Evolutionary conservation across 2,888 invertebrate genomes (phyloP).

Genomic region (Sclerodermus sp.): DNA sequence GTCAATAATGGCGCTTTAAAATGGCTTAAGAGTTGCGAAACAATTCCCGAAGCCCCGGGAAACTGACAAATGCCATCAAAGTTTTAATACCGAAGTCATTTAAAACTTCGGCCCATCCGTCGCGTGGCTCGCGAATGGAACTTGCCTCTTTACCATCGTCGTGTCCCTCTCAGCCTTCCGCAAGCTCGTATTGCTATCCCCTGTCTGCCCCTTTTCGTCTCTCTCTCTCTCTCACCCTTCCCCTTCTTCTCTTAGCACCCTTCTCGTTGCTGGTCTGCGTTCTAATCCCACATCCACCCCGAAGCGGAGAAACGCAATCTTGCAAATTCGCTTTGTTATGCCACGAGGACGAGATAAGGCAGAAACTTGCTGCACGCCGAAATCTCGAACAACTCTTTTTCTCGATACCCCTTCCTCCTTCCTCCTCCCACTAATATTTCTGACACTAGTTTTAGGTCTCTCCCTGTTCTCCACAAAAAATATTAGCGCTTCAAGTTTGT

Average conservation of each 20-base stretch:
- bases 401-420: too few relatives aligned
- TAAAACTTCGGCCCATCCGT: slow-evolving; percentile 47
- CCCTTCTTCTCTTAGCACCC: background rate
- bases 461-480: too few relatives aligned
- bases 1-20: slow-evolving; percentile 41
- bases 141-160: slow-evolving; percentile 26
- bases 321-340: slow-evolving; percentile 42
- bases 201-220: background rate
- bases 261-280: background rate
- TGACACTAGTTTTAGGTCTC: too few relatives aligned
- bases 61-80: slow-evolving; percentile 53
- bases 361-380: too few relatives aligned
- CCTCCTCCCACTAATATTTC: too few relatives aligned
- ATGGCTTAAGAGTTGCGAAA: slow-evolving; percentile 48
- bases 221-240: background rate
- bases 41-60: slow-evolving; percentile 41
- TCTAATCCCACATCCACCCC: slow-evolving; percentile 11
- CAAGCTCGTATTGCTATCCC: background rate
- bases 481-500: too few relatives aligned
- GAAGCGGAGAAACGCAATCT: slow-evolving; percentile 41
- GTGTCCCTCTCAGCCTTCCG: slow-evolving; percentile 8
- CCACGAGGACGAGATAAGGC: slow-evolving; percentile 4
- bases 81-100: slow-evolving; percentile 53
- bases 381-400: too few relatives aligned
- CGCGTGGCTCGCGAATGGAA: slow-evolving; percentile 37